A percentile compares a stretch with the other conserved stretches of the same genome.
phyloP scores from a whole-genome alignment of 2,113 vertebrate species.

The Eretmochelys imbricata region DNA sequence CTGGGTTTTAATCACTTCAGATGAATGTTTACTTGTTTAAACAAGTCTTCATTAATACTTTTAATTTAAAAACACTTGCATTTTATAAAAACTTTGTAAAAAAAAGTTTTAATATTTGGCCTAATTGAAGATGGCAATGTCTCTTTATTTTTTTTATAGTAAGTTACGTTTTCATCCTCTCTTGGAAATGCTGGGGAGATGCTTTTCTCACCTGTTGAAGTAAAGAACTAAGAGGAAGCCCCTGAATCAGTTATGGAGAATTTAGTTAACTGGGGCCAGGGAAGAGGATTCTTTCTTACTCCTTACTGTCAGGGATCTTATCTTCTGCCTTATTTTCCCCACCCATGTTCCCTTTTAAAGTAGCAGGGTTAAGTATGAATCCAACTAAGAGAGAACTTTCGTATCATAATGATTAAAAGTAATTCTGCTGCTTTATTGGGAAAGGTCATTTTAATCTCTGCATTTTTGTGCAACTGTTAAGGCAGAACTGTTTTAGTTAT shows the following conservation, averaged over 20 bases:
- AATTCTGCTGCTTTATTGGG: slow-evolving; percentile 2
- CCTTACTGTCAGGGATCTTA: neutral
- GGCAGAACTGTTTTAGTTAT: slow-evolving; percentile 40
- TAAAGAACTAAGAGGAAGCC: neutral
- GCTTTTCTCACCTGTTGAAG: neutral
- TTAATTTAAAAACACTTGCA: neutral
- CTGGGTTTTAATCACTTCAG: neutral
- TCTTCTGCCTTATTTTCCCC: neutral
- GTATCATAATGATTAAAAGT: slow-evolving; percentile 69
- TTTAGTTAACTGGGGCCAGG: neutral
- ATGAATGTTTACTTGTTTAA: neutral
- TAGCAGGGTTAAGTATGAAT: slow-evolving; percentile 1
- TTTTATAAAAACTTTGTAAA: neutral
- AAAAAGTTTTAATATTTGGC: neutral
- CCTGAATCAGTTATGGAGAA: neutral
- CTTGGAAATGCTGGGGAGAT: neutral
- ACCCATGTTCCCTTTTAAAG: rapidly evolving
- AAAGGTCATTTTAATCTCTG: slow-evolving; percentile 66
- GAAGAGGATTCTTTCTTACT: neutral
- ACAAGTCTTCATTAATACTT: neutral
- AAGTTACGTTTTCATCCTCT: neutral
- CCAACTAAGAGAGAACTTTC: slow-evolving; percentile 25
- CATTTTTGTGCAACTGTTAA: slow-evolving; percentile 20
- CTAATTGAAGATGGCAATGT: neutral
- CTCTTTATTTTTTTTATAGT: neutral